Base-by-base conservation (phyloP, 2,113 vertebrate species). In the Phainopepla nitens region DNA sequence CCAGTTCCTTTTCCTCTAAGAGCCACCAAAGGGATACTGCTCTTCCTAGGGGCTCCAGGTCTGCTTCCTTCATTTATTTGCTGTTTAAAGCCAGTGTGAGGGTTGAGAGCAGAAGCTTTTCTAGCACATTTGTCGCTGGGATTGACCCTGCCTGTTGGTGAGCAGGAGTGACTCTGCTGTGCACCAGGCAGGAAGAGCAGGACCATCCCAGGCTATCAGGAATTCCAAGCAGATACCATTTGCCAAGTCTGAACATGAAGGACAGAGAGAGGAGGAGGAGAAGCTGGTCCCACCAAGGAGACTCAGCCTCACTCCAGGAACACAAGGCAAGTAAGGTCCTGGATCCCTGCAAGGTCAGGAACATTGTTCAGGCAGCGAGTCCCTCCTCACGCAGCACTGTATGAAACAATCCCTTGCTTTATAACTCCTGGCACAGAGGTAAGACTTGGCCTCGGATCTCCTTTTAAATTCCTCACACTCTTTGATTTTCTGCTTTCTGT, bases 401-500 rank as follows among this genome's bases (percentile, higher is more conserved):
- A 11, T 11, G 22, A 75, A 66, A 51, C 4, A 58, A 60, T 19
- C 47, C 29, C 49, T 60, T 41, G 33, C 69, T 94, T 87, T 87
- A 64, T 8, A 64, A 28, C 60, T 92, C 36, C 62, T 82, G 77
- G 61, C 91, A 89, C 61, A 51, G 31, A 56, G 42, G 39, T 56
- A 92, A 39, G 41, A 64, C 83, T 73, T 84, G 77, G 83, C 87
- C 91, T 96, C 73, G n/a, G 29, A 53, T 35, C n/a, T n/a, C 66
- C 70, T 95, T 91, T 79, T 49, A 78, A 87, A 87, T 93, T 82
- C 86, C 69, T 89, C 79, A 77, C 64, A 25, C 56, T 82, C 82
- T 91, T 91, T 17, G 10, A 70, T 94, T 96, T 90, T 72, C 82
- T 92, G 51, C 60, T 92, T 25, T 82, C 61, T 47, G 3, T 27